Evolutionary conservation across 1,140 invertebrate genomes (phyloP), one percentile per base, ranked within the genome.

Genomic region (Gonatopus flavifemur): DNA sequence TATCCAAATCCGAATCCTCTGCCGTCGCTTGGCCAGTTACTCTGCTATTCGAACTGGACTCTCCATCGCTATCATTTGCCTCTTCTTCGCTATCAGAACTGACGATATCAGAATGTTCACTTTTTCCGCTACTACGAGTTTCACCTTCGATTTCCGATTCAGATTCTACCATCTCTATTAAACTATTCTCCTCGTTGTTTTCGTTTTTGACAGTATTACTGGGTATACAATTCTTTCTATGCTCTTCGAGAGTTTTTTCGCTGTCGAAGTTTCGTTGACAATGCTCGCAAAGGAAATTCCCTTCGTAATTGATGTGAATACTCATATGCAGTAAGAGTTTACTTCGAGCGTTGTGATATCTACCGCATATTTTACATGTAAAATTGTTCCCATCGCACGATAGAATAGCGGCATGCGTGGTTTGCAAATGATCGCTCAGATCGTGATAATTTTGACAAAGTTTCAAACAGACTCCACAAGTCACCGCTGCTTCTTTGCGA

Each of bases 401-500:
- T 13, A 82, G 60, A 21, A 78, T 70, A 2, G 73, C 72, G 3
- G 77, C 80, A 64, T 84, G 83, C 0, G 69, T 71, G 20, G 72
- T 67, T 35, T 75, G 76, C 15, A 85, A 55, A 55, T 84, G 83
- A n/a, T 76, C 66, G n/a, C 79, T 73, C 0, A 85, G 55, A 32
- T 74, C 62, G 13, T 75, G 60, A 48, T 84, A 85, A 15, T 67
- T 74, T 6, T 65, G 64, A 55, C 82, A 83, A 1, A 83, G 71
- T 58, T 83, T 81, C 12, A 84, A 52, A 49, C 83, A 84, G 24
- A 85, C 83, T 0, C 83, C 83, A 48, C 83, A 85, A 2, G 83
- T 81, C 0, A 82, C 81, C 0, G 82, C 82, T 0, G 83, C 82
- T 47, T 81, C 81, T 2, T 70, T 64, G 21, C 80, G 75, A 62